These are phyloP conservation scores for Trachymyrmex cornetzi DNA, from an alignment of 1,140 invertebrate genomes.

Conservation along the genomic window DNA sequence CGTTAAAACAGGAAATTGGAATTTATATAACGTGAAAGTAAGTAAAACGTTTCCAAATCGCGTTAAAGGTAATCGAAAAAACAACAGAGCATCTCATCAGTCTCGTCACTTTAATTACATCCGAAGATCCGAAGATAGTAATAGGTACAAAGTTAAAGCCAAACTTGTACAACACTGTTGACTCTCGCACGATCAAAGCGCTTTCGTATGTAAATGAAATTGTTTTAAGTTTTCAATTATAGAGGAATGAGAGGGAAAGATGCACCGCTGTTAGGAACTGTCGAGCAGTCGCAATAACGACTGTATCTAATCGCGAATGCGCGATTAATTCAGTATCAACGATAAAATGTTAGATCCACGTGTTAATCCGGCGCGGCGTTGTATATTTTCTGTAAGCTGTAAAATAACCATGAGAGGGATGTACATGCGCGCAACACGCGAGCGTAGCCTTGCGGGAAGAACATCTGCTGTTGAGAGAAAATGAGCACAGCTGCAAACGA, in stretches of 20 bases:
- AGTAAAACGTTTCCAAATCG: conserved; percentile 17
- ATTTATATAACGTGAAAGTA: conserved; percentile 26
- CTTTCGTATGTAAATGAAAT: conserved; percentile 60
- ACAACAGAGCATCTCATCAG: neutral
- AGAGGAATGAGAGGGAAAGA: neutral
- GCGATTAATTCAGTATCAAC: neutral
- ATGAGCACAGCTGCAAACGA: conserved; percentile 77
- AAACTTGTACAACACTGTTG: conserved; percentile 51
- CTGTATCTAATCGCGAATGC: neutral
- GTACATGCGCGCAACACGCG: conserved; percentile 51
- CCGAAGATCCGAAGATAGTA: conserved; percentile 23
- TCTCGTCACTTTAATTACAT: conserved; percentile 50
- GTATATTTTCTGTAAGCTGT: conserved; percentile 55
- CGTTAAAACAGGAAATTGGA: conserved; percentile 2
- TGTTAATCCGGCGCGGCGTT: neutral
- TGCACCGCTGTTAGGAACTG: neutral
- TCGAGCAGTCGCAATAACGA: too few relatives aligned
- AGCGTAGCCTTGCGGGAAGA: conserved; percentile 59
- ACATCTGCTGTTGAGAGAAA: conserved; percentile 78
- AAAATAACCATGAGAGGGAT: conserved; percentile 47
- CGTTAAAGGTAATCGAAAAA: conserved; percentile 30
- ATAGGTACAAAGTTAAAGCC: conserved; percentile 45
- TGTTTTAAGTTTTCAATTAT: conserved; percentile 49
- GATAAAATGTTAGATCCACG: neutral
- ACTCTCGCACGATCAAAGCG: conserved; percentile 49